Base-by-base conservation (phyloP, 2,797 vertebrate species). In the Schizopygopsis malacanthus region DNA sequence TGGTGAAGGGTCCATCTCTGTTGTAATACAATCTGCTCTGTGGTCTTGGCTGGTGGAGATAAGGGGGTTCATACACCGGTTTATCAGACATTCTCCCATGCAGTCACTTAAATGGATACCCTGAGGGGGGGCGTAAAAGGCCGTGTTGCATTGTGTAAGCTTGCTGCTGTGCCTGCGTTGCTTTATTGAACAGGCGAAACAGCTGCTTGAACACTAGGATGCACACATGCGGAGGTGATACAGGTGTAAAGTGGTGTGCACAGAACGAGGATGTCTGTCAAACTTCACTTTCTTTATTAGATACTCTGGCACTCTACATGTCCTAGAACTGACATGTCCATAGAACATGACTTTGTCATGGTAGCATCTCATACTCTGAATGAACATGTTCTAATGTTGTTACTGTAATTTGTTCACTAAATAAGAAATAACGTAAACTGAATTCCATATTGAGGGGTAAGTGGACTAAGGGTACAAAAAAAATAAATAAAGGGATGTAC, bases 161-260 rank as follows among this genome's bases (percentile, higher is more conserved):
- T 92, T 93, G 92, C 92, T 43, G 28, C 93, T 92, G 92, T 92
- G 94, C 92, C 92, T 92, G 91, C 88, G 79, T 91, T 93, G 93
- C 91, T 91, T 95, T 94, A 94, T 94, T 94, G 93, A 93, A 94
- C 94, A 93, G n/a, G n/a, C 89, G 89, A 90, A 94, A 94, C 92
- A n/a, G n/a, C n/a, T n/a, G n/a, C n/a, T n/a, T n/a, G n/a, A n/a
- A n/a, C n/a, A n/a, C n/a, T n/a, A n/a, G n/a, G 92, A 93, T 91
- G 92, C 91, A 91, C 90, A 91, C 87, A 91, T n/a, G 90, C 87
- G 82, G 92, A 93, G 91, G 88, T 91, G 87, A 91, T 91, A 87
- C 89, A 91, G 90, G 91, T n/a, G 90, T 87, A 92, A 93, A 83
- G 84, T 80, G 56, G 90, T 89, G 91, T 88, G 59, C 12, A 6